phyloP scores from a whole-genome alignment of 92 coral and sea anemone species.

The Phenganax stokvisi region DNA sequence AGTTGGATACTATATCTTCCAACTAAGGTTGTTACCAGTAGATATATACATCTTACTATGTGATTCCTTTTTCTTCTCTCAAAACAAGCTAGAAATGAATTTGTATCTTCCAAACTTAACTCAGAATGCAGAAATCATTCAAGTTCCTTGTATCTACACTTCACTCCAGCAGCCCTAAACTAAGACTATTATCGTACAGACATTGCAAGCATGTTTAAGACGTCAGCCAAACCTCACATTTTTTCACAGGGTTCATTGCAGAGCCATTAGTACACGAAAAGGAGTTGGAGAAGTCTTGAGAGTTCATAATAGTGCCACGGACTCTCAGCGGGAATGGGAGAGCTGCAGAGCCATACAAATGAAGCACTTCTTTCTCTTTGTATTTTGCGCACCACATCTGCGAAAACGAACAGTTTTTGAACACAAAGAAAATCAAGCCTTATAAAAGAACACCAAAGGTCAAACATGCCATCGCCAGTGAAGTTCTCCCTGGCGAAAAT shows the following conservation, averaged over 20 bases:
- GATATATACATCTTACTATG: too few relatives aligned
- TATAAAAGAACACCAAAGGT: background rate
- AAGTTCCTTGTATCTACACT: too few relatives aligned
- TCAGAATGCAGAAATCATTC: too few relatives aligned
- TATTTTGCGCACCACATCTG: constrained; percentile 39
- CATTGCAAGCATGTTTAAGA: too few relatives aligned
- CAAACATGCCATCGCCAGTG: background rate
- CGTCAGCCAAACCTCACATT: constrained; percentile 20
- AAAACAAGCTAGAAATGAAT: too few relatives aligned
- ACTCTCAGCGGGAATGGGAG: constrained; percentile 2
- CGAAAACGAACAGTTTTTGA: background rate
- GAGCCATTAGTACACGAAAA: constrained; percentile 13
- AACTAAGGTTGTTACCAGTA: too few relatives aligned
- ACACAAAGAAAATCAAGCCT: background rate
- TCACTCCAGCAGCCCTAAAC: too few relatives aligned
- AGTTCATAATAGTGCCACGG: constrained; percentile 10
- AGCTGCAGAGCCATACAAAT: background rate
- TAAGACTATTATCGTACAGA: too few relatives aligned
- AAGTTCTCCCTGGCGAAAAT: background rate
- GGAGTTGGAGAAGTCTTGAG: constrained; percentile 20
- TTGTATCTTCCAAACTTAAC: too few relatives aligned
- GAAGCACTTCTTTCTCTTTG: background rate
- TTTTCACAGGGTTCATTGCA: constrained; percentile 14
- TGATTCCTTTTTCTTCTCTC: too few relatives aligned
- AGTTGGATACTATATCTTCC: too few relatives aligned